Conservation (phyloP, 2,113 vertebrate genomes). For the Aleadryas rufinucha region DNA sequence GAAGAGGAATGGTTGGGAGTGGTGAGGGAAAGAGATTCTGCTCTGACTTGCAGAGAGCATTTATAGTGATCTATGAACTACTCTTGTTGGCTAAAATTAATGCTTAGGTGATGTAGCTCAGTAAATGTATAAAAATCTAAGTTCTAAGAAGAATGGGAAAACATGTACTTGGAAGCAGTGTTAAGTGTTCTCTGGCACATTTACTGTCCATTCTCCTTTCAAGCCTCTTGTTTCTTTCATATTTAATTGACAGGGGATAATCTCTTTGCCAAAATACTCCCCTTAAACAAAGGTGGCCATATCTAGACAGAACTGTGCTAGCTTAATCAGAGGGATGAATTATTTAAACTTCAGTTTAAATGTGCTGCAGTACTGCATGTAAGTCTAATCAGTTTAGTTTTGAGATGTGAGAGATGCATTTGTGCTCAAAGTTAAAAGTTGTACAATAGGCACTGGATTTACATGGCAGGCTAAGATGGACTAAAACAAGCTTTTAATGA, state of each 20-base stretch:
- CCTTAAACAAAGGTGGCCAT: neutral
- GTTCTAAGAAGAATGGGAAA: neutral
- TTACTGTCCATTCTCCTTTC: neutral
- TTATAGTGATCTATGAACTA: neutral
- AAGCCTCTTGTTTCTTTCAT: neutral
- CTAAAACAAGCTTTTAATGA: conserved; percentile 4
- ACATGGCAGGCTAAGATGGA: neutral
- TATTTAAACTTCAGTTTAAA: neutral
- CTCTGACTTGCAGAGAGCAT: neutral
- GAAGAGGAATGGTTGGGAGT: neutral
- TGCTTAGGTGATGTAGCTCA: neutral
- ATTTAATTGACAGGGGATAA: neutral
- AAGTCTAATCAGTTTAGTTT: neutral
- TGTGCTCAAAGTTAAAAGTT: neutral
- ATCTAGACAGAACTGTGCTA: neutral
- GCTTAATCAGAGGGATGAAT: neutral
- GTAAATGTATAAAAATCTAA: neutral
- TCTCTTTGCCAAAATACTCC: neutral
- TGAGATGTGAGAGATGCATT: neutral
- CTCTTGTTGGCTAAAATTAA: neutral
- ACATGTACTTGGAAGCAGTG: neutral
- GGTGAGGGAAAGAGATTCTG: neutral
- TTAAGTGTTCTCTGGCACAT: neutral
- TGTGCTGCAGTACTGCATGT: neutral
- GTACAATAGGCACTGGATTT: neutral